Evolutionary conservation across 2,888 invertebrate species (phyloP).

Genomic region (Syrphus vitripennis): DNA sequence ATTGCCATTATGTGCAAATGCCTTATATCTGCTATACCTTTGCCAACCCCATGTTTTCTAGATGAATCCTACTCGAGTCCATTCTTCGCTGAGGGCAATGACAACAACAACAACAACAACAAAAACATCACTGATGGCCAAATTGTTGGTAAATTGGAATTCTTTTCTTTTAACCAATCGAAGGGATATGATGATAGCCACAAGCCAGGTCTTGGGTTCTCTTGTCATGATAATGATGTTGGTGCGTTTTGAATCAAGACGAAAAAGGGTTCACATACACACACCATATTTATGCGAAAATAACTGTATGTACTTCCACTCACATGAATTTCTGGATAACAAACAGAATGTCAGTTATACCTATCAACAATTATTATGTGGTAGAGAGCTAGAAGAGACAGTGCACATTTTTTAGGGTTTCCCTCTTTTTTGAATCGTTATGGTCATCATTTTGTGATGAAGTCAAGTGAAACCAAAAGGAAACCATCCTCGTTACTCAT

Average conservation of each 20-base stretch:
- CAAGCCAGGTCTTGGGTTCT: background rate
- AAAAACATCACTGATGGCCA: background rate
- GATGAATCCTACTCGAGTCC: conserved; percentile 13
- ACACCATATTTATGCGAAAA: conserved; percentile 13
- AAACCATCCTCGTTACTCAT: background rate
- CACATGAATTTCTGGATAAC: background rate
- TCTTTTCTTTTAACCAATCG: conserved; percentile 45
- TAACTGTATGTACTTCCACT: background rate
- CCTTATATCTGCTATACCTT: background rate
- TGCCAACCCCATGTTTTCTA: background rate
- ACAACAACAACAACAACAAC: background rate
- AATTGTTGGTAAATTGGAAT: conserved; percentile 22
- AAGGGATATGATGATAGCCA: conserved; percentile 47
- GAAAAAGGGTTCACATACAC: background rate
- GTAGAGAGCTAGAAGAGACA: background rate
- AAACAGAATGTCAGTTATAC: conserved; percentile 10
- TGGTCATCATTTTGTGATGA: conserved; percentile 36
- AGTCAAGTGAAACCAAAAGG: conserved; percentile 51
- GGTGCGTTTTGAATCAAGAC: background rate
- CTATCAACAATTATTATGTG: too few species aligned
- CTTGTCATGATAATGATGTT: background rate
- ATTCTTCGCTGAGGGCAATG: background rate
- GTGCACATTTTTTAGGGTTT: background rate
- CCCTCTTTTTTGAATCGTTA: conserved; percentile 19
- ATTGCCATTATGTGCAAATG: conserved; percentile 25